phyloP scores from a whole-genome alignment of 2,113 vertebrate species.

The Salvelinus namaycush region DNA sequence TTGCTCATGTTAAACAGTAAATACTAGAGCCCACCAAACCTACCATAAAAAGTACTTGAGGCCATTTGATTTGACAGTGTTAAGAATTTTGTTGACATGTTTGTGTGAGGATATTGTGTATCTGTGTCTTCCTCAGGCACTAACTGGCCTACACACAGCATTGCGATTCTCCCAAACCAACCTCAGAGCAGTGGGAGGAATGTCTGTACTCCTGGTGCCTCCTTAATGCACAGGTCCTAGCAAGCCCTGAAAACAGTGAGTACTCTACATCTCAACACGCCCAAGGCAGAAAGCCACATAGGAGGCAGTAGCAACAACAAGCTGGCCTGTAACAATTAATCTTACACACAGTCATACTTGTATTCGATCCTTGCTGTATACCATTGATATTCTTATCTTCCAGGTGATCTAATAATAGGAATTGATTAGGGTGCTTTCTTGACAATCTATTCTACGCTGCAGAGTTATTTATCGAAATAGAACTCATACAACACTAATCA shows the following conservation, averaged over 20 bases:
- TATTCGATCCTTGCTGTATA: background rate
- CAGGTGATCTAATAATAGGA: background rate
- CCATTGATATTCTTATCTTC: background rate
- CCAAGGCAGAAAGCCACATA: background rate
- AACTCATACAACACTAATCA: no score
- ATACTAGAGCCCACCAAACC: background rate
- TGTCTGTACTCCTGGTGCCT: background rate
- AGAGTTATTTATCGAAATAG: no score
- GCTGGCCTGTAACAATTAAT: background rate
- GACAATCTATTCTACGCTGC: background rate
- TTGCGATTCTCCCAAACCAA: background rate
- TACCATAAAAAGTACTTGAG: background rate
- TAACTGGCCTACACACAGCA: background rate
- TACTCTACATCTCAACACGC: background rate
- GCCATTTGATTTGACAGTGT: no score
- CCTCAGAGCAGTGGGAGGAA: slow-evolving; percentile 1
- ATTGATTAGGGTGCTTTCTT: background rate
- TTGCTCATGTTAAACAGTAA: background rate
- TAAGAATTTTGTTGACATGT: background rate
- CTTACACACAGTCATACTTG: background rate
- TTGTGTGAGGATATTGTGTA: background rate
- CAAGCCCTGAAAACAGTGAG: slow-evolving; percentile 26
- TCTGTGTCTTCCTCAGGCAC: background rate
- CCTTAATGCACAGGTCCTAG: slow-evolving; percentile 29
- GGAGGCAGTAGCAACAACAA: background rate